Evolutionary conservation across 1,140 invertebrate species (phyloP).

Genomic region (Idris sp.): DNA sequence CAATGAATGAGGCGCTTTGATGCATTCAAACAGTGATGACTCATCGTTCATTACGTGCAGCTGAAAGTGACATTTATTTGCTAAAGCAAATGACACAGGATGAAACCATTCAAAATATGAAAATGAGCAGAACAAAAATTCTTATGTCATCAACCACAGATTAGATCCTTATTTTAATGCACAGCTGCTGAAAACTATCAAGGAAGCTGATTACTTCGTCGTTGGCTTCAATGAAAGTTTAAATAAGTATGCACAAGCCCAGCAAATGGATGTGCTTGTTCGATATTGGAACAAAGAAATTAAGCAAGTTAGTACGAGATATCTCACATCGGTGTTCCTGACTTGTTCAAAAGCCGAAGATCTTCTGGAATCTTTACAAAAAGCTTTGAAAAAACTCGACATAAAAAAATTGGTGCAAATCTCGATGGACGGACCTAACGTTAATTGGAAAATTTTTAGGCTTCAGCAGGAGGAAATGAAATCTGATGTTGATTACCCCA

Average conservation of each 20-base stretch:
- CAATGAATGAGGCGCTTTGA: constrained; percentile 13
- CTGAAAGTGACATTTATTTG: constrained; percentile 16
- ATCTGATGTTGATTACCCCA: constrained; percentile 3
- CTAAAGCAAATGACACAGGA: constrained; percentile 20
- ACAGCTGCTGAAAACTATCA: constrained; percentile 1
- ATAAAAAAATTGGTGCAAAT: too few species aligned
- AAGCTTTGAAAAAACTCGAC: too few species aligned
- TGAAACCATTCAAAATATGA: constrained; percentile 17
- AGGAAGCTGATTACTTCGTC: not conserved
- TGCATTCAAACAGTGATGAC: constrained; percentile 26
- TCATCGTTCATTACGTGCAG: constrained; percentile 19
- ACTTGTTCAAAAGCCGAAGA: too few species aligned
- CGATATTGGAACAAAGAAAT: constrained; percentile 1
- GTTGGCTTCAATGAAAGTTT: constrained; percentile 22
- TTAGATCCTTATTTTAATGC: constrained; percentile 14
- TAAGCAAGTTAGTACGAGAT: not conserved
- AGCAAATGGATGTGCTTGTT: constrained; percentile 19
- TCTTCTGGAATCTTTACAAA: too few species aligned
- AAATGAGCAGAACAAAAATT: constrained; percentile 15
- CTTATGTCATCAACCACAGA: constrained; percentile 11
- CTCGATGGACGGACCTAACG: constrained; percentile 43
- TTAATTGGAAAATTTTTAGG: constrained; percentile 32
- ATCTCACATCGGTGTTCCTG: too few species aligned
- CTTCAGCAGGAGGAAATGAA: constrained; percentile 15
- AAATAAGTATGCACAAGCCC: constrained; percentile 11